Evolutionary conservation across 2,888 invertebrate genomes (phyloP), one percentile per base, ranked within the genome.

Genomic region (Protula sp.): DNA sequence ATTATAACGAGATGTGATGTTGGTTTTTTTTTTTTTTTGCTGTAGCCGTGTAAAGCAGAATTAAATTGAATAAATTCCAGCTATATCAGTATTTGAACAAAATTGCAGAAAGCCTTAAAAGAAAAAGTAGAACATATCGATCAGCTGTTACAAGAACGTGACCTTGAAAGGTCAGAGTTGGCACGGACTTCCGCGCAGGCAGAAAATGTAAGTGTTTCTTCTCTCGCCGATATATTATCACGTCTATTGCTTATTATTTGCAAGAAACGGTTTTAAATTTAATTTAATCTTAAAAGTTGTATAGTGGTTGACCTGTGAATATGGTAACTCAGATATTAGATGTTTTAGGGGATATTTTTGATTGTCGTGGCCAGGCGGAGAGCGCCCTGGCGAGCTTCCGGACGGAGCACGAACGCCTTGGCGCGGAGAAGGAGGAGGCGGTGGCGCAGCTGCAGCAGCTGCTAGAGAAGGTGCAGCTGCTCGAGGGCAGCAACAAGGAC

Each of bases 41-140:
- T n/a, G n/a, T n/a, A n/a, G n/a, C n/a, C n/a, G n/a, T n/a, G n/a
- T n/a, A n/a, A n/a, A n/a, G n/a, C n/a, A n/a, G n/a, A n/a, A n/a
- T n/a, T n/a, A n/a, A n/a, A n/a, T n/a, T n/a, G n/a, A n/a, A n/a
- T n/a, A n/a, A n/a, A n/a, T n/a, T n/a, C n/a, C n/a, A n/a, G n/a
- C n/a, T n/a, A n/a, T n/a, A n/a, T n/a, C n/a, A n/a, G n/a, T n/a
- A n/a, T n/a, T n/a, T n/a, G n/a, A n/a, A n/a, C n/a, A n/a, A n/a
- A n/a, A n/a, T n/a, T n/a, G n/a, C 50, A 95, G 94, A 93, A 94
- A 80, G 85, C 91, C 31, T 83, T 97, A 61, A 88, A 90, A 77
- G 95, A 97, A 82, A 97, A 95, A 79, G 92, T 95, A 75, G 89
- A 90, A 68, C 94, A 97, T 77, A 88, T 98, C 74, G 94, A 95